These are phyloP conservation scores for Dascyllus trimaculatus DNA, from an alignment of 2,113 vertebrate genomes.

Conservation along the genomic window DNA sequence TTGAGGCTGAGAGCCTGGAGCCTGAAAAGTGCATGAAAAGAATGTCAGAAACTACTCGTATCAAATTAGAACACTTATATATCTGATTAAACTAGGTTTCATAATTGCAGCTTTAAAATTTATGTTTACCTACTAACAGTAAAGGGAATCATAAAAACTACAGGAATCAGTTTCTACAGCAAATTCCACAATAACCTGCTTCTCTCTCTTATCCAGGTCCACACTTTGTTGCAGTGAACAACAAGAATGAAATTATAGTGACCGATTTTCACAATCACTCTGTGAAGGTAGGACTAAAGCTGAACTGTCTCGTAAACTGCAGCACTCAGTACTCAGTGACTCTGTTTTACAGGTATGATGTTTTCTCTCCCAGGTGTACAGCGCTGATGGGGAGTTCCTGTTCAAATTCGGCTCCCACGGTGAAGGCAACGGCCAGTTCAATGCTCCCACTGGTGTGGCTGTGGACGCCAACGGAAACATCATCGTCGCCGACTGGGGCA, in stretches of 20 bases:
- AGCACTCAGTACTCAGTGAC: not conserved
- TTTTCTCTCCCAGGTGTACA: slow-evolving; percentile 91
- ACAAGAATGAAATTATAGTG: slow-evolving; percentile 98
- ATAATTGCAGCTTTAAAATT: slow-evolving; percentile 8
- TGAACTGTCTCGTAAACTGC: not conserved
- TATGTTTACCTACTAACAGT: slow-evolving; percentile 20
- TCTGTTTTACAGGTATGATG: not conserved
- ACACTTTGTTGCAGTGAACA: slow-evolving; percentile 97
- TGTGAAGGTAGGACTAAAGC: slow-evolving; percentile 89
- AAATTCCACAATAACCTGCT: not conserved
- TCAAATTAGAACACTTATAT: slow-evolving; percentile 9
- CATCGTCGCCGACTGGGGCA: slow-evolving; percentile 98
- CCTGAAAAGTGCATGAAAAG: slow-evolving; percentile 3
- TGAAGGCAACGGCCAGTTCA: slow-evolving; percentile 97
- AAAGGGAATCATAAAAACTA: not conserved
- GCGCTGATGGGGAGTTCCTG: slow-evolving; percentile 94
- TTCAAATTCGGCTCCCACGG: slow-evolving; percentile 97
- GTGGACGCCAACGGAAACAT: slow-evolving; percentile 96
- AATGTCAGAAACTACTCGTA: not conserved
- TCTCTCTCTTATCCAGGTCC: slow-evolving; percentile 85
- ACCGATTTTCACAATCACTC: slow-evolving; percentile 99
- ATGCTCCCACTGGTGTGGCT: slow-evolving; percentile 95
- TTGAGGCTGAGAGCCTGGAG: not conserved
- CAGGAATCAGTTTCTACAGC: not conserved
- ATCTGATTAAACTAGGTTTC: not conserved